Percentiles rank a stretch among this genome's conserved stretches.
phyloP scores from a whole-genome alignment of 2,797 vertebrate species.

The Amazonetta brasiliensis region DNA sequence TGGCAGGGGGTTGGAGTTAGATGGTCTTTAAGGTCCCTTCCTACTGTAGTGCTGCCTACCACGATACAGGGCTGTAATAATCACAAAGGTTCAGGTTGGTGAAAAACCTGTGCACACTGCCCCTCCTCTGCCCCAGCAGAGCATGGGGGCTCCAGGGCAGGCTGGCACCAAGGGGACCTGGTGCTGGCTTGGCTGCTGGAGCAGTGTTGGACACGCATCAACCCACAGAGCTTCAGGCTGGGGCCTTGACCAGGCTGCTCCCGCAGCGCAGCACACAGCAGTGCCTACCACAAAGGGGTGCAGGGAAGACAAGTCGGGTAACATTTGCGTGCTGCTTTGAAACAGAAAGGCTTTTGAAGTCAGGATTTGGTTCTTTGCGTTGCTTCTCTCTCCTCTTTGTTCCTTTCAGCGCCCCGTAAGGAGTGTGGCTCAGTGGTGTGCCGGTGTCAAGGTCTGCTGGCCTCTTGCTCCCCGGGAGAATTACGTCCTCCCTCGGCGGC shows the following conservation, averaged over 20 bases:
- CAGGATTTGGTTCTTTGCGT: neutral
- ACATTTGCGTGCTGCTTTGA: neutral
- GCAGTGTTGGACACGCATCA: no score
- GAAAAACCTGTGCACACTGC: neutral
- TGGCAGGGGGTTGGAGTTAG: no score
- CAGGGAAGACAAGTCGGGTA: neutral
- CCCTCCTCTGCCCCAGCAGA: neutral
- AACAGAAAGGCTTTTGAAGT: neutral
- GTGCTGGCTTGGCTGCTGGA: no score
- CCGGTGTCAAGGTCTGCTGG: neutral
- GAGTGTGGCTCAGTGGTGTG: neutral
- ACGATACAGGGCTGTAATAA: no score
- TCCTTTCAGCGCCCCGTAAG: neutral
- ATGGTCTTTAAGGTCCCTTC: no score
- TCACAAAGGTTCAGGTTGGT: accelerated
- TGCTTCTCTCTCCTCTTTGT: neutral
- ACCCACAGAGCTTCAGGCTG: accelerated
- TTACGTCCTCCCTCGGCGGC: neutral
- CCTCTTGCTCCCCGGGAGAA: constrained; percentile 7
- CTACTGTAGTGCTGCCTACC: neutral
- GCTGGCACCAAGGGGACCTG: accelerated
- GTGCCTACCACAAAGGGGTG: neutral
- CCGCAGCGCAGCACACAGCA: neutral
- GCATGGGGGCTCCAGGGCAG: neutral
- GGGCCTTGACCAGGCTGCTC: neutral